These are phyloP conservation scores for Lemur catta DNA, from an alignment of 2,797 vertebrate species.

Conservation along the genomic window DNA sequence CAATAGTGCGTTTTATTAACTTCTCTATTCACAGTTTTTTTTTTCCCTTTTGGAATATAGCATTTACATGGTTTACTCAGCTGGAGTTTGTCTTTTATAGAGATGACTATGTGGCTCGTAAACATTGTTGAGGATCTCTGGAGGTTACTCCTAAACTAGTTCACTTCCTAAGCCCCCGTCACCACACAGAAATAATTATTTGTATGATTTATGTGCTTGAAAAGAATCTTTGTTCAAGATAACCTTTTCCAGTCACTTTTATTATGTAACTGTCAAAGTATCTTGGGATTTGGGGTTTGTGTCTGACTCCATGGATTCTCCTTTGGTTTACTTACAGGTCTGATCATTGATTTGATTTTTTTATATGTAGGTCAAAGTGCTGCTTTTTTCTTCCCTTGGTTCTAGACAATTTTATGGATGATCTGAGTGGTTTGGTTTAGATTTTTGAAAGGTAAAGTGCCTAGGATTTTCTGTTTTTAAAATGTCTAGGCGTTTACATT, in stretches of 20 bases:
- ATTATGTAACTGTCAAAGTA: constrained; percentile 55
- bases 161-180: constrained; percentile 54
- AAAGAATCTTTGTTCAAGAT: constrained; percentile 51
- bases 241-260: constrained; percentile 64
- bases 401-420: not conserved
- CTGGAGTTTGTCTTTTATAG: constrained; percentile 47
- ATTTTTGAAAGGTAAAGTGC: not conserved
- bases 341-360: not conserved
- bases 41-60: not conserved
- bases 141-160: constrained; percentile 57
- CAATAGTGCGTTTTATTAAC: not conserved
- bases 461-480: not conserved
- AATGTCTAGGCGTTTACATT: not conserved
- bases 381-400: not conserved
- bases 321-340: constrained; percentile 47
- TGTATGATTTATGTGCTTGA: constrained; percentile 68
- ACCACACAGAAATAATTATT: constrained; percentile 72
- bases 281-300: constrained; percentile 43
- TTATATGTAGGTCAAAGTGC: not conserved
- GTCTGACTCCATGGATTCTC: not conserved
- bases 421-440: not conserved
- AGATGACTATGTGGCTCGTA: constrained; percentile 22
- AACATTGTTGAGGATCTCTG: constrained; percentile 44
- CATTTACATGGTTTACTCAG: not conserved
- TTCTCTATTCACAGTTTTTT: constrained; percentile 28